Conservation (phyloP, 2,797 vertebrate species). For the Discoglossus pictus region DNA sequence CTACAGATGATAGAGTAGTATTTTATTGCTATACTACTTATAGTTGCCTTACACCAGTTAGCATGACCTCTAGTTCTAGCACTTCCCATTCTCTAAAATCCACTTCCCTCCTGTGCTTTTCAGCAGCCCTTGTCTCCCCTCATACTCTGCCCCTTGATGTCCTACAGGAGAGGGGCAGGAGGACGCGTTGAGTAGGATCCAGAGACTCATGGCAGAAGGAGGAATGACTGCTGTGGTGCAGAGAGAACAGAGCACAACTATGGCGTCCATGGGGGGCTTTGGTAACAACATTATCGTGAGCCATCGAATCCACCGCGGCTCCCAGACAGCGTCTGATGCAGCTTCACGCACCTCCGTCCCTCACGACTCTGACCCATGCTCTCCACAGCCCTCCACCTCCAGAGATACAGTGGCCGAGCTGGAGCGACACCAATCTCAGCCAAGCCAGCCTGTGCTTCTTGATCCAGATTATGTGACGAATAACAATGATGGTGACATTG, state of each 20-base stretch:
- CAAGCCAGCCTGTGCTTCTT: constrained; percentile 59
- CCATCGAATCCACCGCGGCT: constrained; percentile 95
- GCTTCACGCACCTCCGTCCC: constrained; percentile 28
- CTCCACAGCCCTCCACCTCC: constrained; percentile 66
- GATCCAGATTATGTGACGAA: constrained; percentile 60
- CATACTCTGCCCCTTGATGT: constrained; percentile 52
- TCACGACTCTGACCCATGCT: constrained; percentile 51
- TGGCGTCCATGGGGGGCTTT: constrained; percentile 98
- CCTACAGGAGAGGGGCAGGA: constrained; percentile 79
- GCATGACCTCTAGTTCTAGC: constrained; percentile 11
- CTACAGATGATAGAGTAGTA: no score
- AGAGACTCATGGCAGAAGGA: constrained; percentile 93
- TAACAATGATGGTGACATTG: constrained; percentile 62
- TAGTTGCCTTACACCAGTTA: no score
- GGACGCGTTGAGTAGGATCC: constrained; percentile 90
- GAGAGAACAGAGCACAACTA: constrained; percentile 97
- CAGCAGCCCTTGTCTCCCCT: constrained; percentile 29
- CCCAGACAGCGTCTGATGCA: constrained; percentile 83
- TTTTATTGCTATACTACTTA: no score
- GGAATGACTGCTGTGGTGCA: constrained; percentile 98
- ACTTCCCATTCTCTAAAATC: constrained; percentile 5
- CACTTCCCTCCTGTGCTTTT: constrained; percentile 33
- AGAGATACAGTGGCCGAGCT: constrained; percentile 66
- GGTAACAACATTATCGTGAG: constrained; percentile 98
- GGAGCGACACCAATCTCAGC: constrained; percentile 51